A percentile compares a stretch with the other conserved stretches of the same genome.
phyloP scores from a whole-genome alignment of 2,797 vertebrate genomes.

The Rachycentron canadum region DNA sequence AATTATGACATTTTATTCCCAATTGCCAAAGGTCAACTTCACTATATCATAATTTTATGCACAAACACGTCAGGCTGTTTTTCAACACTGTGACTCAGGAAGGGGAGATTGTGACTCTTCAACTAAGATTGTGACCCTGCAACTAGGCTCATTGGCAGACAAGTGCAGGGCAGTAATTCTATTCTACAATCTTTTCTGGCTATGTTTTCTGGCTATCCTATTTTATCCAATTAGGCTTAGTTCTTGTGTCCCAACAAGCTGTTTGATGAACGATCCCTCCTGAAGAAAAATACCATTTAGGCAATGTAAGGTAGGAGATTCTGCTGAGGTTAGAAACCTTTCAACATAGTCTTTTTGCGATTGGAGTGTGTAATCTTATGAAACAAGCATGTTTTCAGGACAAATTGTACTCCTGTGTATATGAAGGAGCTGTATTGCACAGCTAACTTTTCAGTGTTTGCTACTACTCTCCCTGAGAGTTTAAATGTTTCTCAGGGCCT shows the following conservation, averaged over 20 bases:
- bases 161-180: background rate
- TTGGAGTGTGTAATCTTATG: slow-evolving; percentile 39
- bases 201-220: slow-evolving; percentile 26
- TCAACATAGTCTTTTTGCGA: slow-evolving; percentile 35
- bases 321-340: slow-evolving; percentile 27
- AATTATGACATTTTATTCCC: too few species aligned
- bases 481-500: slow-evolving; percentile 21
- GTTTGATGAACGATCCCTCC: slow-evolving; percentile 54
- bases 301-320: slow-evolving; percentile 34
- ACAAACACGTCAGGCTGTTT: background rate
- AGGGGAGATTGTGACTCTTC: too few species aligned
- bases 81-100: background rate
- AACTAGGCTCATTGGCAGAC: too few species aligned
- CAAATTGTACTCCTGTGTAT: background rate
- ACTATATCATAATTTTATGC: background rate
- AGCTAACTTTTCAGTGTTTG: slow-evolving; percentile 8
- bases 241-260: slow-evolving; percentile 31
- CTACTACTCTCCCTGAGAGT: background rate
- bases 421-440: slow-evolving; percentile 5
- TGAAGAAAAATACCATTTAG: slow-evolving; percentile 37
- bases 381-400: slow-evolving; percentile 28
- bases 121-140: too few species aligned
- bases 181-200: slow-evolving; percentile 13
- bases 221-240: slow-evolving; percentile 35
- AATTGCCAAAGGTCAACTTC: too few species aligned